Conservation (phyloP, 1,140 invertebrate species). For the Psix sp. region DNA sequence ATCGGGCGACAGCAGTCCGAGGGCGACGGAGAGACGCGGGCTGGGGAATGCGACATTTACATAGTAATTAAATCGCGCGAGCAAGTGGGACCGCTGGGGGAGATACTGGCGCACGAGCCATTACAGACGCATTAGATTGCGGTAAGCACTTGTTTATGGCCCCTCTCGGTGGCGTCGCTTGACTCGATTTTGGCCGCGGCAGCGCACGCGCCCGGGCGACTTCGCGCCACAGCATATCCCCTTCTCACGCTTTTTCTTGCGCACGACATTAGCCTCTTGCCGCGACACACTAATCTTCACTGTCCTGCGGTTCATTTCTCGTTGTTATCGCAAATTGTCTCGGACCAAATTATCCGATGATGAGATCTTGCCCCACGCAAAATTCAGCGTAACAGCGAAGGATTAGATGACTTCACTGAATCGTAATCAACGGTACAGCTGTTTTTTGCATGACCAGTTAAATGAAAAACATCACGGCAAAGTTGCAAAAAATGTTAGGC, state of each 20-base stretch:
- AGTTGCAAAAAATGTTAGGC: no score
- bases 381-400: no score
- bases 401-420: no score
- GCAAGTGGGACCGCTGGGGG: conserved; percentile 74
- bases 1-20: conserved; percentile 72
- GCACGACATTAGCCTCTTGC: conserved; percentile 33
- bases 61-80: conserved; percentile 78
- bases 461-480: no score
- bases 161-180: conserved; percentile 54
- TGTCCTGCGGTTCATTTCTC: conserved; percentile 27
- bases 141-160: conserved; percentile 78
- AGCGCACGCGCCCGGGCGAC: conserved; percentile 2
- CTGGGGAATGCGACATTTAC: conserved; percentile 77
- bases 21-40: conserved; percentile 66
- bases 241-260: conserved; percentile 17
- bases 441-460: no score
- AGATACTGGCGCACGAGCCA: conserved; percentile 75
- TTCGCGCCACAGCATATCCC: conserved; percentile 8
- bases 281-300: conserved; percentile 34
- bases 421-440: no score
- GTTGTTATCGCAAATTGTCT: conserved; percentile 11
- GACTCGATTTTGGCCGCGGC: conserved; percentile 45
- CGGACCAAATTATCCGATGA: conserved; percentile 18
- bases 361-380: no score
- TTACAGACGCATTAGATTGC: conserved; percentile 78